A percentile compares a stretch with the other conserved stretches of the same genome.
Evolutionary conservation across 2,797 vertebrate species (phyloP).

Genomic region (Carduelis carduelis): DNA sequence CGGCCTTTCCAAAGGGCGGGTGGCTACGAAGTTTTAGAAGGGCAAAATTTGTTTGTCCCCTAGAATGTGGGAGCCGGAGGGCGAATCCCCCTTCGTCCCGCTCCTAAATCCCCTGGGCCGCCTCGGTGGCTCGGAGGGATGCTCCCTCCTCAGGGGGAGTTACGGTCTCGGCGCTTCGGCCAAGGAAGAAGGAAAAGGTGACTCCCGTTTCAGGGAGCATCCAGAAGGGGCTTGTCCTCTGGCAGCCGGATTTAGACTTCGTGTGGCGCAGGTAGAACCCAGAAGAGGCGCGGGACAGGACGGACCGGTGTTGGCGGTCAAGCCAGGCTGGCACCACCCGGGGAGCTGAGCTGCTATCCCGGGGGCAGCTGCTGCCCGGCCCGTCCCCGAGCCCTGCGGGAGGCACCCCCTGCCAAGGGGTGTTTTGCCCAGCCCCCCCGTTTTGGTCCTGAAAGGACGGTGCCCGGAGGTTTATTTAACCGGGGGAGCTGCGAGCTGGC

Average conservation of each 20-base stretch:
- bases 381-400: neutral
- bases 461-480: neutral
- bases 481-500: neutral
- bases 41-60: neutral
- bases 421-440: too few relatives aligned
- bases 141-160: too few relatives aligned
- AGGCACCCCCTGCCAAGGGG: neutral
- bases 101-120: neutral
- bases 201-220: neutral
- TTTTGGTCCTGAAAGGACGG: neutral
- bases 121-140: neutral
- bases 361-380: neutral
- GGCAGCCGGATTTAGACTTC: neutral
- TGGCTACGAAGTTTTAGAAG: neutral
- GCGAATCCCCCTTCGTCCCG: accelerated
- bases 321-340: neutral
- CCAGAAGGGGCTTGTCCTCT: neutral
- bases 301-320: accelerated
- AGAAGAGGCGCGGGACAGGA: neutral
- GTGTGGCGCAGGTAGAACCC: too few relatives aligned
- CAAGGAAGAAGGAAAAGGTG: neutral
- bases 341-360: neutral
- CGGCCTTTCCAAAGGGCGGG: neutral
- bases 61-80: neutral
- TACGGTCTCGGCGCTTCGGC: too few relatives aligned